These are phyloP conservation scores for Drosophila recens DNA, from an alignment of 2,888 invertebrate species.

Conservation along the genomic window DNA sequence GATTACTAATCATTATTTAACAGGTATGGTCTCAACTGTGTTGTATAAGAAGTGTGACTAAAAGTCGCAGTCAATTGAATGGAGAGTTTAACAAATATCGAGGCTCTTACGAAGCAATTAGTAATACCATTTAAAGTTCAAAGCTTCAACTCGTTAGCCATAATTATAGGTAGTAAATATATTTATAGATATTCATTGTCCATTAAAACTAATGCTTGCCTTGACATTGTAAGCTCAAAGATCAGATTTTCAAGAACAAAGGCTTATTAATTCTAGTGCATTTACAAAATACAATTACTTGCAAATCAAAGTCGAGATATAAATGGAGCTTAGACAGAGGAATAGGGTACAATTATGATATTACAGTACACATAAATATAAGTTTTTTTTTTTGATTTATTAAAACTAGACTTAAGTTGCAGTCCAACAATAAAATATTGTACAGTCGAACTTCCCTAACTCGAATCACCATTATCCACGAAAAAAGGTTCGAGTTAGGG, in stretches of 20 bases:
- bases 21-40: no score
- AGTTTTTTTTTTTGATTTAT: background rate
- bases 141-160: slow-evolving; percentile 3
- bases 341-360: background rate
- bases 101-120: background rate
- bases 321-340: background rate
- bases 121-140: slow-evolving; percentile 1
- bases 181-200: slow-evolving; percentile 6
- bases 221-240: slow-evolving; percentile 23
- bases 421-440: no score
- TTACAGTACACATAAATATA: background rate
- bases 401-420: background rate
- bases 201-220: slow-evolving; percentile 11
- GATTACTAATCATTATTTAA: no score
- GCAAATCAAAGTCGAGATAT: background rate
- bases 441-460: no score
- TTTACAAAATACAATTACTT: background rate
- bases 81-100: slow-evolving; percentile 17
- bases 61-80: slow-evolving; percentile 4
- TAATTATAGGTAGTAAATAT: slow-evolving; percentile 8
- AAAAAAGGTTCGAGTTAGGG: no score
- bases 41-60: slow-evolving; percentile 20
- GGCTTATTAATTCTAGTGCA: background rate
- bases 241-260: slow-evolving; percentile 3
- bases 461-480: no score